Base-by-base conservation (phyloP, 2,113 vertebrate species). In the Rhizomys pruinosus region DNA sequence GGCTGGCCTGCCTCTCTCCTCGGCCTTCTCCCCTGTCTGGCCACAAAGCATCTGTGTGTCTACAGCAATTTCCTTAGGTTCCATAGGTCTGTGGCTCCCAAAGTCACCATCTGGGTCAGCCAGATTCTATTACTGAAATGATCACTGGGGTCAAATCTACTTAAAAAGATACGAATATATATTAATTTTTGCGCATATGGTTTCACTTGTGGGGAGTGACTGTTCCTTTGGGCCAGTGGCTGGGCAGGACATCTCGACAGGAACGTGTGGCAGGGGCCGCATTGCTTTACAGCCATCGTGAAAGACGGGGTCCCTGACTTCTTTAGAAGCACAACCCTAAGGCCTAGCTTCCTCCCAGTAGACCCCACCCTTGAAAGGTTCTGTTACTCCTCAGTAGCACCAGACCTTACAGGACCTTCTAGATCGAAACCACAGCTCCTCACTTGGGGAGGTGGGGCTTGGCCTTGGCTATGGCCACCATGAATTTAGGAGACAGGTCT, bases 51-150 rank as follows among this genome's bases (percentile, higher is more conserved):
- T 59, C 27, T 19, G 3, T 66, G 63, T 42, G 23, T 15, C 69
- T 7, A 5, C 34, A 59, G 66, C 29, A 9, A 71, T 44, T 23
- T 52, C 9, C 42, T 2, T 0, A 2, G 0, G 5, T 0, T 89
- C 0, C 4, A 0, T 19, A 0, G 0, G 22, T 12, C 34, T 0
- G 3, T 23, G 61, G 78, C 76, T 82, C 74, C 66, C 64, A 25
- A 72, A 61, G 76, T 47, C 87, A 81, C 42, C 47, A n/a, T 25
- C 34, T 7, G 32, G 27, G 76, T n/a, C 23, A n/a, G 29, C 10
- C n/a, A 32, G 52, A 27, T 61, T 52, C 42, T 32, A 15, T 29
- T 29, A 73, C 34, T 37, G 5, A 64, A 64, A 73, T 61, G 44
- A 64, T 63, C 69, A 22, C 6, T 13, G 66, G 32, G n/a, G 20